These are phyloP conservation scores for Hirtodrosophila alboralis DNA, from an alignment of 2,888 invertebrate genomes.

Conservation along the genomic window DNA sequence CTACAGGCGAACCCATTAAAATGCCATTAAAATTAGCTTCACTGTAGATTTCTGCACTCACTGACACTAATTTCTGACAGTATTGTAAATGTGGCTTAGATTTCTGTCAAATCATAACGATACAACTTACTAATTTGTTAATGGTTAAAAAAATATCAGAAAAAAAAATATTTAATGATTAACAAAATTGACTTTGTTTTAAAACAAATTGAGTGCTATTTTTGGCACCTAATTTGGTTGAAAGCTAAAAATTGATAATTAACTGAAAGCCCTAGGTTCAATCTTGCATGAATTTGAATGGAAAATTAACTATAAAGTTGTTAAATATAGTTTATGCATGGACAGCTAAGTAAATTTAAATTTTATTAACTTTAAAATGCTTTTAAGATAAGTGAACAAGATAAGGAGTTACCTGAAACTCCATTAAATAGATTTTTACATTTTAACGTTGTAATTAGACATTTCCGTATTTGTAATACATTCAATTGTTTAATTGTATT, in stretches of 20 bases:
- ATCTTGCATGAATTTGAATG: background rate
- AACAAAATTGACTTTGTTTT: slow-evolving; percentile 22
- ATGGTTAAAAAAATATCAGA: slow-evolving; percentile 25
- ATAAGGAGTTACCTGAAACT: slow-evolving; percentile 13
- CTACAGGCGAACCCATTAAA: slow-evolving; percentile 59
- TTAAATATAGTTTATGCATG: background rate
- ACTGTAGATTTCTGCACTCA: slow-evolving; percentile 28
- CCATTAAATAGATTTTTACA: background rate
- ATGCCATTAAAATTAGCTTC: slow-evolving; percentile 67
- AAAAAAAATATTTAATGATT: no score
- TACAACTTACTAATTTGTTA: slow-evolving; percentile 33
- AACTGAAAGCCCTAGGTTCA: background rate
- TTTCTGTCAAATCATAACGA: slow-evolving; percentile 12
- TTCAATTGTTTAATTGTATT: background rate
- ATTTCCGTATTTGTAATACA: slow-evolving; percentile 5
- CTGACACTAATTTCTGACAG: slow-evolving; percentile 47
- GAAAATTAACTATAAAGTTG: slow-evolving; percentile 2
- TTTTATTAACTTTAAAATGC: slow-evolving; percentile 7
- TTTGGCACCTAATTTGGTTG: slow-evolving; percentile 13
- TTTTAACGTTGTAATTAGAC: slow-evolving; percentile 1
- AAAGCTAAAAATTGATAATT: slow-evolving; percentile 12
- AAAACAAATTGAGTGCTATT: slow-evolving; percentile 21
- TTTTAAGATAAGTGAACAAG: slow-evolving; percentile 24
- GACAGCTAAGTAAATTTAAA: slow-evolving; percentile 2
- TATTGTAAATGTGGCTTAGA: slow-evolving; percentile 35